Base-by-base conservation (phyloP, 1,140 invertebrate genomes). In the Panagrolaimus sp. region DNA sequence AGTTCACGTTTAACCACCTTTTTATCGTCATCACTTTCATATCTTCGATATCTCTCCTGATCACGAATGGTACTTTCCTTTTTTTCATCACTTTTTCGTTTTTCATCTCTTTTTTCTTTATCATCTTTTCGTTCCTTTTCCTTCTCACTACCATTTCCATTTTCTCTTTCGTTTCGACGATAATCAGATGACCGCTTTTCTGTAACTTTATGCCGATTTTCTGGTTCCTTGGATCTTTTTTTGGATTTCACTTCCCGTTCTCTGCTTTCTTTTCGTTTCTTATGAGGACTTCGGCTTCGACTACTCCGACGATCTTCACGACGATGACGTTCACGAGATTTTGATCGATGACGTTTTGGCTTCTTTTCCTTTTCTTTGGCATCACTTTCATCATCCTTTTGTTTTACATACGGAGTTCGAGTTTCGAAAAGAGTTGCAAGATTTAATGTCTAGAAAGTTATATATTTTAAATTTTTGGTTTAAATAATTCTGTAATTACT, bases 81-180 rank as follows among this genome's bases (percentile, higher is more conserved):
- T 58, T 58, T n/a, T 58, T 58, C 52, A 58, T 12, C 52, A 58
- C 28, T 58, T 58, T 12, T 21, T n/a, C n/a, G 21, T 17, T 58
- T 38, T 38, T 38, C 32, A 2, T 58, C 52, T 58, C 17, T 28
- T 58, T 21, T 58, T 58, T 58, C 52, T 26, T 12, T 28, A 58
- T 58, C 28, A n/a, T 21, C 21, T 28, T 21, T 58, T 17, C 28
- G 32, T 7, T 38, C 32, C 7, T 38, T 38, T 4, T 38, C 32
- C 32, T 38, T 38, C 7, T 38, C 32, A 4, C 7, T 38, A 4
- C 7, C 32, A 4, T 38, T 38, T 38, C 32, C 32, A 38, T 38
- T 38, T 38, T 28, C 28, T 26, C 17, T 58, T 2, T 58, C 52
- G 15, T 58, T 28, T 26, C 28, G 21, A 17, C 52, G 52, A 58